Percentiles rank a stretch among this genome's conserved stretches.
These are phyloP conservation scores for Temnothorax curvispinosus DNA, from an alignment of 1,140 invertebrate species.

Conservation along the genomic window DNA sequence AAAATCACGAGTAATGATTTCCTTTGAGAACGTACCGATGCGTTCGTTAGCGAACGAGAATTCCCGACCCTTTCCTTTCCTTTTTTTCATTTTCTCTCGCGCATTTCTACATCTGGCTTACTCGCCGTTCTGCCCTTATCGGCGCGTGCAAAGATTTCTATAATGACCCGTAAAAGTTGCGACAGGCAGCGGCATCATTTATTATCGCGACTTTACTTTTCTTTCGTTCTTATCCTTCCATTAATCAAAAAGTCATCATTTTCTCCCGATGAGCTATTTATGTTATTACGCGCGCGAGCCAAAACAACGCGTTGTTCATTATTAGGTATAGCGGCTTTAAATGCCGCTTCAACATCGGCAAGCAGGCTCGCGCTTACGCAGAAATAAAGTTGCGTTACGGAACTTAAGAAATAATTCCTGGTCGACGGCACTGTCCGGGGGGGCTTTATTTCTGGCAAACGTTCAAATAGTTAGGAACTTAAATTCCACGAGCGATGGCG, in stretches of 20 bases:
- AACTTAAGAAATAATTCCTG: conserved; percentile 77
- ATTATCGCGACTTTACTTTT: conserved; percentile 34
- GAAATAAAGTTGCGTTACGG: conserved; percentile 51
- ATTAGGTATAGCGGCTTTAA: background rate
- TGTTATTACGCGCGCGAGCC: conserved; percentile 13
- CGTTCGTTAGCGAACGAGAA: conserved; percentile 64
- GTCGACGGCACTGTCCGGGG: conserved; percentile 1
- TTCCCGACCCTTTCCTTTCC: conserved; percentile 45
- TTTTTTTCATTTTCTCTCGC: conserved; percentile 28
- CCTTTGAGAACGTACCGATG: conserved; percentile 57
- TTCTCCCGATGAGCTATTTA: conserved; percentile 17
- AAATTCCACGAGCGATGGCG: conserved; percentile 67
- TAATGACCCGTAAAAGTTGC: conserved; percentile 54
- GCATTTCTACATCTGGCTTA: conserved; percentile 2
- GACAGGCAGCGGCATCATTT: conserved; percentile 12
- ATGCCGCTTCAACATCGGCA: background rate
- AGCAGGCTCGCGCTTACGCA: background rate
- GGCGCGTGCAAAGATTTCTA: conserved; percentile 27
- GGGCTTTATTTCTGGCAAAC: conserved; percentile 76
- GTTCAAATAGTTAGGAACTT: conserved; percentile 82
- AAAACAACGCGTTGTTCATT: conserved; percentile 13
- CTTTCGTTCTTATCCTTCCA: background rate
- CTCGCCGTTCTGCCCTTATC: background rate
- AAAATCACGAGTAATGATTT: conserved; percentile 66
- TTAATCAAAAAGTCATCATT: conserved; percentile 27